Evolutionary conservation across 1,140 invertebrate species (phyloP), one percentile per base, ranked within the genome.

Genomic region (Hylaeus anthracinus): DNA sequence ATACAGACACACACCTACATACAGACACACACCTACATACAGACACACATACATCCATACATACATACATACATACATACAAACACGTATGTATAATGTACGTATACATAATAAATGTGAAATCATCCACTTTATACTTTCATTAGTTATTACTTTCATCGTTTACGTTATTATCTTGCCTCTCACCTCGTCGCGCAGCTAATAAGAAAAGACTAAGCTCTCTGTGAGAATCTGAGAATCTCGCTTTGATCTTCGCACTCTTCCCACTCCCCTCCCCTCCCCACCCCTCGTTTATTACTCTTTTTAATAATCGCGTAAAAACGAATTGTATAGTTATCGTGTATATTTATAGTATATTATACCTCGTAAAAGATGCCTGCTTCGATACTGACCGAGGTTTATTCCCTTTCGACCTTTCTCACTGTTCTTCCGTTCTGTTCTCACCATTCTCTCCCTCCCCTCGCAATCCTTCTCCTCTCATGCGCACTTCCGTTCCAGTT

Each of bases 181-280:
- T 51, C 51, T 10, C 51, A 10, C 60, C 26, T 55, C 45, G n/a
- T 70, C 63, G 87, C 80, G 90, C 90, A 91, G 89, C 85, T 90
- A 92, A 90, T 91, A 91, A 88, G 90, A 88, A 92, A 91, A 88
- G 87, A 88, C 87, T 92, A 92, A 92, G 87, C 90, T 92, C 88
- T 91, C 85, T 76, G 77, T 90, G 88, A 91, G 88, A 90, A 90
- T 90, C 71, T 87, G 80, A 61, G 56, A 26, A 26, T 26, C 26
- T 26, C 26, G 26, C 71, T 85, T 64, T 3, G 6, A 5, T 1
- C 9, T 8, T 15, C 26, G 10, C 45, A 2, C 58, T 10, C 41
- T n/a, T n/a, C n/a, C 53, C 45, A 8, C 8, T 3, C 55, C 26
- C 26, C 26, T 26, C 26, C 26, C 26, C 26, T 26, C 26, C 26